Percentiles rank a stretch among this genome's conserved stretches.
These are phyloP conservation scores for Cotesia typhae DNA, from an alignment of 1,140 invertebrate species.

Conservation along the genomic window DNA sequence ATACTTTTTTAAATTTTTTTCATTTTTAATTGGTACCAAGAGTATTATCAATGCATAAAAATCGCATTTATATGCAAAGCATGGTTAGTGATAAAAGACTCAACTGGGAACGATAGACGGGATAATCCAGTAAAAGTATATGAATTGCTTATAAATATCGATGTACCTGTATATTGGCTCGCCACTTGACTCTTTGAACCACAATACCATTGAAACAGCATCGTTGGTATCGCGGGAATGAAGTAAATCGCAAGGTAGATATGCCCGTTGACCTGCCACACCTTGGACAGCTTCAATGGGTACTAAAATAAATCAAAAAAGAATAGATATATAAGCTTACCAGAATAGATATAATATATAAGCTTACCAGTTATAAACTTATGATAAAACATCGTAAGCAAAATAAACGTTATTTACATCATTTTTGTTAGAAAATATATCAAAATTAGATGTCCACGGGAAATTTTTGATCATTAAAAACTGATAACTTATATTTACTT, in stretches of 20 bases:
- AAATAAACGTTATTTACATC: too few species aligned
- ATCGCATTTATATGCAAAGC: slow-evolving; percentile 24
- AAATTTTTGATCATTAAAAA: too few species aligned
- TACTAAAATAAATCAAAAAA: slow-evolving; percentile 69
- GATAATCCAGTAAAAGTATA: slow-evolving; percentile 6
- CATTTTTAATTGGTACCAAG: not conserved
- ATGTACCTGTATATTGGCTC: slow-evolving; percentile 84
- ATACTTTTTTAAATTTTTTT: too few species aligned
- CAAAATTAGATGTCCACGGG: too few species aligned
- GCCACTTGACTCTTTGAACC: slow-evolving; percentile 85
- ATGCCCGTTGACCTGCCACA: slow-evolving; percentile 78
- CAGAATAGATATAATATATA: too few species aligned
- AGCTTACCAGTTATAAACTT: too few species aligned
- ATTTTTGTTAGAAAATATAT: too few species aligned
- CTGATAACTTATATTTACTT: too few species aligned
- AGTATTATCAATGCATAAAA: slow-evolving; percentile 1
- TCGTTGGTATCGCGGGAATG: slow-evolving; percentile 79
- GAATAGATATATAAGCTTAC: too few species aligned
- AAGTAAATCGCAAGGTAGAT: slow-evolving; percentile 81
- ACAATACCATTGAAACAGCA: slow-evolving; percentile 85
- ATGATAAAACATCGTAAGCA: too few species aligned
- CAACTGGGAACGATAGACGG: slow-evolving; percentile 7
- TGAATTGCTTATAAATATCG: slow-evolving; percentile 35
- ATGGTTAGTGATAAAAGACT: not conserved
- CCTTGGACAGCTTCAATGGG: slow-evolving; percentile 81